Conservation (phyloP, 1,140 invertebrate genomes). For the Drosophila orosa region DNA sequence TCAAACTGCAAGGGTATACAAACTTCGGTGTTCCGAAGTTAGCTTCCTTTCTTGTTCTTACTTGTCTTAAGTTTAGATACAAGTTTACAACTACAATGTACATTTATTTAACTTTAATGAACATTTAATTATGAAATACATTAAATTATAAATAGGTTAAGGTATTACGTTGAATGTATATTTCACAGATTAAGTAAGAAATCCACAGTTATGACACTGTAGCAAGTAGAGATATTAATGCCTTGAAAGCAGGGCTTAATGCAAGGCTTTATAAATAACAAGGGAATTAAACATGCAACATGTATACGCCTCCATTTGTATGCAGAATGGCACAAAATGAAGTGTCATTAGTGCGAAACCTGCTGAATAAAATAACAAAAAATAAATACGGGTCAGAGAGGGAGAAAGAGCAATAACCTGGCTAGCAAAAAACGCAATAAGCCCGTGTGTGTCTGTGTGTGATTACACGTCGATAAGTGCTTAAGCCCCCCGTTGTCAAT, state of each 20-base stretch:
- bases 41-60: no score
- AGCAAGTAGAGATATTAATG: background rate
- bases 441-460: slow-evolving; percentile 3
- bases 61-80: no score
- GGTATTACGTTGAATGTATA: background rate
- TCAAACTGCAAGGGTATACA: no score
- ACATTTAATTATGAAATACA: no score
- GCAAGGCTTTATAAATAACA: background rate
- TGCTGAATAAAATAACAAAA: slow-evolving; percentile 2
- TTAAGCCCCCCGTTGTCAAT: slow-evolving; percentile 18
- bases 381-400: slow-evolving; percentile 4
- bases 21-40: no score
- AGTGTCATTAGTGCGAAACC: slow-evolving; percentile 3
- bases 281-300: slow-evolving; percentile 1
- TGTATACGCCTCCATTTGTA: background rate
- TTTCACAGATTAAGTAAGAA: background rate
- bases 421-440: slow-evolving; percentile 18
- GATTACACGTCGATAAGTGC: slow-evolving; percentile 24
- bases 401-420: background rate
- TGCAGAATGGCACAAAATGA: slow-evolving; percentile 2
- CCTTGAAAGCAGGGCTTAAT: background rate
- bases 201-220: background rate
- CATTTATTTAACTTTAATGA: no score
- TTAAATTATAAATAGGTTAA: no score
- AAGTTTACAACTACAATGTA: no score